These are phyloP conservation scores for Hirudinaria manillensis DNA, from an alignment of 2,888 invertebrate genomes.

Conservation along the genomic window DNA sequence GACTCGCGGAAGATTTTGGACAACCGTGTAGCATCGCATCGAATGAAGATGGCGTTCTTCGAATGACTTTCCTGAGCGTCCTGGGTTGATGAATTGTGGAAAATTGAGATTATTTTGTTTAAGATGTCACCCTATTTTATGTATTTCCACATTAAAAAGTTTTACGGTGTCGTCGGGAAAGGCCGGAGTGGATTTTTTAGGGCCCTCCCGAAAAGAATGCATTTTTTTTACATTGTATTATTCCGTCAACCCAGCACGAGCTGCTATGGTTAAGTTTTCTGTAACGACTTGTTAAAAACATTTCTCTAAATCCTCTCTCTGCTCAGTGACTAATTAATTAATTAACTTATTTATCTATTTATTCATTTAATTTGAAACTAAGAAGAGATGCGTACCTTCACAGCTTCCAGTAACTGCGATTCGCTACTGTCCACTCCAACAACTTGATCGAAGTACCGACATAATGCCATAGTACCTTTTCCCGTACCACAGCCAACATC, in stretches of 20 bases:
- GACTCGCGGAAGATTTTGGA: not conserved
- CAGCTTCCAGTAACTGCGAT: conserved; percentile 29
- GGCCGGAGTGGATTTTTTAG: too few relatives aligned
- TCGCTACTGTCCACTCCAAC: conserved; percentile 28
- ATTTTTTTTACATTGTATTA: too few relatives aligned
- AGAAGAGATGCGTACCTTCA: not conserved
- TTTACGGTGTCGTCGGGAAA: too few relatives aligned
- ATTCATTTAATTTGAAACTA: not conserved
- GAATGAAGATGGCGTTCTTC: not conserved
- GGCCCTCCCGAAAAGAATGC: too few relatives aligned
- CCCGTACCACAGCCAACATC: conserved; percentile 32
- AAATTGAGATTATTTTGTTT: too few relatives aligned
- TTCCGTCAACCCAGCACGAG: too few relatives aligned
- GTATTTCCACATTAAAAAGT: too few relatives aligned
- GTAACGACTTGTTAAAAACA: too few relatives aligned
- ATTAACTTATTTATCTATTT: not conserved
- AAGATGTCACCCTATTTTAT: too few relatives aligned
- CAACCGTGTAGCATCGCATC: not conserved
- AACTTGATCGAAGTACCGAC: not conserved
- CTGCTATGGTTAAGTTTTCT: too few relatives aligned
- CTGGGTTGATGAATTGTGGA: too few relatives aligned
- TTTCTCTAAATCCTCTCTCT: too few relatives aligned
- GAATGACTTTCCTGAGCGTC: not conserved
- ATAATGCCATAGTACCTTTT: conserved; percentile 16
- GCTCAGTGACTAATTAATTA: not conserved